These are phyloP conservation scores for Callimorpha dominula DNA, from an alignment of 2,888 invertebrate species.

Conservation along the genomic window DNA sequence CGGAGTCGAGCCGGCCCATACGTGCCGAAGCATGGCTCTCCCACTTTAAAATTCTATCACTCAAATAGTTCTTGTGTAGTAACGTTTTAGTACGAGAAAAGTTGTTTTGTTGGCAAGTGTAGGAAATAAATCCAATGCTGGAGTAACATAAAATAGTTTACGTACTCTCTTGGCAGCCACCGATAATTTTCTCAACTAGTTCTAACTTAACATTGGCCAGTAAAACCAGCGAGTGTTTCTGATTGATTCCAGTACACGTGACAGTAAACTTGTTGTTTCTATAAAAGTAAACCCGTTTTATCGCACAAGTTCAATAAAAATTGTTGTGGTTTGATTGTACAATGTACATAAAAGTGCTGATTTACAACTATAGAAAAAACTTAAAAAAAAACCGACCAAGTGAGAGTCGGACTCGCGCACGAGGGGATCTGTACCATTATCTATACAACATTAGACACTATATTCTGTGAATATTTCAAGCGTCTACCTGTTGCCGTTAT, in stretches of 20 bases:
- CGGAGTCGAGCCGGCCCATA: too few relatives aligned
- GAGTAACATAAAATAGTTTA: constrained; percentile 7
- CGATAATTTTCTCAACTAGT: constrained; percentile 1
- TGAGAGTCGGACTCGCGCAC: too few relatives aligned
- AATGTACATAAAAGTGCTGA: not conserved
- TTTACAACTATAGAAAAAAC: not conserved
- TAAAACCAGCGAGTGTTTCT: constrained; percentile 5
- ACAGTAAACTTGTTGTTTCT: not conserved
- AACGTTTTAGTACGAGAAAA: not conserved
- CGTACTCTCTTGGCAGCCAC: not conserved
- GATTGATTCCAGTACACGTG: constrained; percentile 10
- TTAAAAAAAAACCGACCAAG: too few relatives aligned
- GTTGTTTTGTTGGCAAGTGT: not conserved
- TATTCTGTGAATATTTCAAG: too few relatives aligned
- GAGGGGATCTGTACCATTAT: too few relatives aligned
- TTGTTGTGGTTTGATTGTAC: not conserved
- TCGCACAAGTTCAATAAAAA: not conserved
- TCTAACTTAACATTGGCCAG: not conserved
- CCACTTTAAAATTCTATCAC: not conserved
- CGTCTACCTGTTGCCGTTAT: too few relatives aligned
- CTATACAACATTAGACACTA: too few relatives aligned
- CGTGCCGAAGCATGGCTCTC: too few relatives aligned
- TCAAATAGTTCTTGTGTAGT: not conserved
- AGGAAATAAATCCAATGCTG: not conserved
- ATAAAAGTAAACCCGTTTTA: constrained; percentile 3